Percentiles rank a stretch among this genome's conserved stretches.
These are phyloP conservation scores for Orcinus orca DNA, from an alignment of 2,113 vertebrate genomes.

Conservation along the genomic window DNA sequence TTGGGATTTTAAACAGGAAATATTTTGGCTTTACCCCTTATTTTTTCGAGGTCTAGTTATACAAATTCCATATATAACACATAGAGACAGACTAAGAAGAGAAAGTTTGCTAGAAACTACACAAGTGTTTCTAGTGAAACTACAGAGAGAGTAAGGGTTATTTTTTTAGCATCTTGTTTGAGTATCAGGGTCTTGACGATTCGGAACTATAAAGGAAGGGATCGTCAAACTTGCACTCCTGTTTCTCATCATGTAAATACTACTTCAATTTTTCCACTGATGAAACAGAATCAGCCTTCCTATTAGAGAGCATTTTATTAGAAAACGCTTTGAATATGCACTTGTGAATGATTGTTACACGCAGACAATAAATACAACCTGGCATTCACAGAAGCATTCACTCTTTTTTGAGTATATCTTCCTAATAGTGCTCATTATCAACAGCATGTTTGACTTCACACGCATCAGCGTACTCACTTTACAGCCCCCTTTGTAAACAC, in stretches of 20 bases:
- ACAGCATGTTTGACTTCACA: constrained; percentile 29
- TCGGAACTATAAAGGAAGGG: neutral
- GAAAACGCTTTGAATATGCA: neutral
- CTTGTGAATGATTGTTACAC: neutral
- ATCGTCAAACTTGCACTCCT: neutral
- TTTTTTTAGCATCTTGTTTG: neutral
- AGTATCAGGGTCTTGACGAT: neutral
- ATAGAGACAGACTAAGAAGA: neutral
- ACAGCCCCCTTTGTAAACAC: neutral
- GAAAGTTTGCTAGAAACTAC: neutral
- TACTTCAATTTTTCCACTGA: neutral
- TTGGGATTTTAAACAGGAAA: neutral
- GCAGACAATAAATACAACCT: constrained; percentile 25
- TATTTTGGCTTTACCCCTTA: neutral
- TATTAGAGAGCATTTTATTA: constrained; percentile 1
- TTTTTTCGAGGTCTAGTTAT: neutral
- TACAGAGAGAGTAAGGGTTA: neutral
- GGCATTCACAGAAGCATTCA: neutral
- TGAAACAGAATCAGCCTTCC: neutral
- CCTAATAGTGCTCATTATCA: neutral
- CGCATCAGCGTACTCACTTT: neutral
- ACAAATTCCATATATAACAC: neutral
- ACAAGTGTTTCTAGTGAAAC: neutral
- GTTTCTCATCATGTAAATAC: constrained; percentile 8
- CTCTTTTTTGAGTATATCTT: neutral